These are phyloP conservation scores for Strix uralensis DNA, from an alignment of 2,113 vertebrate genomes.

Conservation along the genomic window DNA sequence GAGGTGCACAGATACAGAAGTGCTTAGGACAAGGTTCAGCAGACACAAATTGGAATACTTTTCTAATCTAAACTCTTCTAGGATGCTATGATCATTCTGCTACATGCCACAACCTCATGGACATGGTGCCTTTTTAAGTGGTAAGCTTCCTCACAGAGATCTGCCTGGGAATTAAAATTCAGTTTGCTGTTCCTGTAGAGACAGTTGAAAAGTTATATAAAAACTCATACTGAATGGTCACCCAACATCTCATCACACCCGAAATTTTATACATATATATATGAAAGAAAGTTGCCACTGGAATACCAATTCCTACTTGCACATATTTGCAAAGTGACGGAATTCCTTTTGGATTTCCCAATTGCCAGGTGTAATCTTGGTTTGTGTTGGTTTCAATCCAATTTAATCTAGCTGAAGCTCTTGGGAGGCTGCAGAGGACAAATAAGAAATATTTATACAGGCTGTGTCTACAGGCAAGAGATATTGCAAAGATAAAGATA, in stretches of 20 bases:
- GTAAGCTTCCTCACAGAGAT: not conserved
- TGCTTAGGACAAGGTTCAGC: not conserved
- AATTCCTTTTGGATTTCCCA: constrained; percentile 14
- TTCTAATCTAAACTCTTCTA: not conserved
- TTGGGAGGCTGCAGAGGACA: not conserved
- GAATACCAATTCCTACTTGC: not conserved
- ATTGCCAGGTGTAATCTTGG: constrained; percentile 1
- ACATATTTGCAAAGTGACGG: not conserved
- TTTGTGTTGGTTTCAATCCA: constrained; percentile 22
- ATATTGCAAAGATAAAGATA: not conserved
- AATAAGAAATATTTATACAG: constrained; percentile 16
- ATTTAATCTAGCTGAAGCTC: not conserved
- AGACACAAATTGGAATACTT: not conserved
- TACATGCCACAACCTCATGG: not conserved
- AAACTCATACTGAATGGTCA: not conserved
- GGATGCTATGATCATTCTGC: not conserved
- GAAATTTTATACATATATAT: not conserved
- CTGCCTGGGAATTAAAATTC: not conserved
- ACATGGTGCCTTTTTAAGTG: not conserved
- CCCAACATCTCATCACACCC: not conserved
- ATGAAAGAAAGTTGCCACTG: not conserved
- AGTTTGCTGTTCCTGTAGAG: not conserved
- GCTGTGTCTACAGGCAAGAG: not conserved
- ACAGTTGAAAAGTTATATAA: not conserved
- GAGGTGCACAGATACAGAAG: not conserved